Evolutionary conservation across 2,888 invertebrate genomes (phyloP).

Genomic region (Aricia artaxerxes): DNA sequence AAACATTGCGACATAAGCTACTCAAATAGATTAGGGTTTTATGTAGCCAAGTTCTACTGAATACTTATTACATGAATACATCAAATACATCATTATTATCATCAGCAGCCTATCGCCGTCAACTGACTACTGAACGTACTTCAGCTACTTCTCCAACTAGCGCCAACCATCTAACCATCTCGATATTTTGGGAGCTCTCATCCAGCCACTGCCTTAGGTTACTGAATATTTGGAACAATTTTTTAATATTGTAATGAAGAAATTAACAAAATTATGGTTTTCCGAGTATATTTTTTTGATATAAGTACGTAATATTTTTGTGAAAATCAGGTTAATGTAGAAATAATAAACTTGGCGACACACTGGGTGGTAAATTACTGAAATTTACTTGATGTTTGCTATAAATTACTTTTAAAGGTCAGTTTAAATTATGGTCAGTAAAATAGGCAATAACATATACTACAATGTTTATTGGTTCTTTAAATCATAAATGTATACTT

Average conservation of each 20-base stretch:
- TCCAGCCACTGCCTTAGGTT: no score
- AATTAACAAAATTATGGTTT: no score
- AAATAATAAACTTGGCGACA: conserved; percentile 9
- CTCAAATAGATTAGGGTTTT: neutral
- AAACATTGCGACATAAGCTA: conserved; percentile 34
- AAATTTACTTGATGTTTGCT: conserved; percentile 4
- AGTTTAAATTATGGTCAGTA: neutral
- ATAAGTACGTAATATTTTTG: no score
- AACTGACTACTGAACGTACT: no score
- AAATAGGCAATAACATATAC: neutral
- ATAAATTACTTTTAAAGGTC: conserved; percentile 10
- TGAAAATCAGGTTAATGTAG: neutral
- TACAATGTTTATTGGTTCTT: neutral
- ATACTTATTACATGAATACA: no score
- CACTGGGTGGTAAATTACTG: conserved; percentile 18
- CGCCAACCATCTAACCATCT: no score
- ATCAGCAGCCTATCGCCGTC: neutral
- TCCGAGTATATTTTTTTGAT: no score
- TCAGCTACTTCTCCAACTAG: no score
- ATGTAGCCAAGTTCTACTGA: neutral
- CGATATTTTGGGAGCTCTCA: no score
- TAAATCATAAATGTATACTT: neutral
- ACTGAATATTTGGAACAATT: no score
- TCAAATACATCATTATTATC: no score
- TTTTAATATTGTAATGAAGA: no score